Evolutionary conservation across 2,888 invertebrate species (phyloP), one percentile per base, ranked within the genome.

Genomic region (Lycophotia porphyrea): DNA sequence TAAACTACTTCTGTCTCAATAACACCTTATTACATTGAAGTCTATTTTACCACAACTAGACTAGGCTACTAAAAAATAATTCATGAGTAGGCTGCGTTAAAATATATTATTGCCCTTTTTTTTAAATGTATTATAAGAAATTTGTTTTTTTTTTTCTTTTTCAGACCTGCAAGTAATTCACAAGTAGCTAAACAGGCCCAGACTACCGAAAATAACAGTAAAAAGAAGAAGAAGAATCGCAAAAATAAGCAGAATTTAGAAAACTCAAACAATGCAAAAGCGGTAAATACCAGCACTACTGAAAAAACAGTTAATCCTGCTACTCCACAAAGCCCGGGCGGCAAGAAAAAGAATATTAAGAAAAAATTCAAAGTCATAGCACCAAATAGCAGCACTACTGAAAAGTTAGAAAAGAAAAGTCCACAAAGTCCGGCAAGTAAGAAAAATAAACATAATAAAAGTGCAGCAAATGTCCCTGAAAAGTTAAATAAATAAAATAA

Each of bases 181-280:
- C 77, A 60, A 70, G 44, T 27, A 18, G 47, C 71, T 15, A 76
- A 66, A 34, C 74, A 69, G 5, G 63, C 11, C 5, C 65, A 71
- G 55, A n/a, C 78, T 31, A 64, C 67, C 11, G 68, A 76, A 9
- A 70, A 31, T 15, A 80, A 42, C 31, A 82, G 31, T 21, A 73
- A 82, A 72, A 88, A 81, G 11, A 90, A 90, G 75, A 92, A 91
- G 76, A 92, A 88, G 44, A 91, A 91, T 63, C 84, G 79, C 44
- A 93, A 90, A 76, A 93, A 88, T 42, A 90, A 87, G 77, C 86
- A 87, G 73, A 90, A 89, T 60, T 24, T 67, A 55, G 61, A 72
- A 74, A 61, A 78, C 15, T 15, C 74, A 31, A 84, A 72, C 24
- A 74, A 39, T 70, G 78, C 55, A 27, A 71, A 74, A 39, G 49